Base-by-base conservation (phyloP, 2,888 invertebrate species). In the Athetis lepigone region DNA sequence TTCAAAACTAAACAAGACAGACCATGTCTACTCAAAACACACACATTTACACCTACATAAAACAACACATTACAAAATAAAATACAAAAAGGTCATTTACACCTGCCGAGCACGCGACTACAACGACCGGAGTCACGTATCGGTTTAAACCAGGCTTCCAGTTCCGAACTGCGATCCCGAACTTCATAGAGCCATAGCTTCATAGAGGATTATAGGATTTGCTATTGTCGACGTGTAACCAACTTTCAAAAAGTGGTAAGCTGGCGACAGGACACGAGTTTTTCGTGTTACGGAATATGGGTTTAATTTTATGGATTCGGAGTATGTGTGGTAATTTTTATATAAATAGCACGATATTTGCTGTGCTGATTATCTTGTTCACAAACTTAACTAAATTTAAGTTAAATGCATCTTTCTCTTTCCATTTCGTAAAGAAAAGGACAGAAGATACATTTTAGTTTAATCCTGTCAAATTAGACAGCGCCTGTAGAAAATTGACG, bases 161-260 rank as follows among this genome's bases (percentile, higher is more conserved):
- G 79, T 82, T 82, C 21, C 51, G 60, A 80, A 80, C 75, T 79
- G 42, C 68, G 73, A 75, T 65, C 64, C 62, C 72, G 49, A 85
- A 85, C 83, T 85, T 75, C 69, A 83, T 79, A 81, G 80, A 85
- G 79, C 75, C 75, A n/a, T n/a, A n/a, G n/a, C n/a, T n/a, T n/a
- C n/a, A n/a, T n/a, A n/a, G n/a, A 61, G 82, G 84, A 84, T 86
- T 85, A 85, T 71, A 62, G 59, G 83, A 74, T 82, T 82, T 79
- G 70, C 59, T 63, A 71, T 80, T 77, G 81, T 77, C 73, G 70
- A 69, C 77, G 68, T 70, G 64, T 63, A 64, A 43, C 43, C 42
- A 75, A 79, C 51, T 79, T 72, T 40, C 69, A 54, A 67, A 65
- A 74, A 74, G 67, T 59, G 52, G 67, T 75, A 67, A 59, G 71